These are phyloP conservation scores for Notoglanidium macrostoma DNA, from an alignment of 2,797 vertebrate species.

Conservation along the genomic window DNA sequence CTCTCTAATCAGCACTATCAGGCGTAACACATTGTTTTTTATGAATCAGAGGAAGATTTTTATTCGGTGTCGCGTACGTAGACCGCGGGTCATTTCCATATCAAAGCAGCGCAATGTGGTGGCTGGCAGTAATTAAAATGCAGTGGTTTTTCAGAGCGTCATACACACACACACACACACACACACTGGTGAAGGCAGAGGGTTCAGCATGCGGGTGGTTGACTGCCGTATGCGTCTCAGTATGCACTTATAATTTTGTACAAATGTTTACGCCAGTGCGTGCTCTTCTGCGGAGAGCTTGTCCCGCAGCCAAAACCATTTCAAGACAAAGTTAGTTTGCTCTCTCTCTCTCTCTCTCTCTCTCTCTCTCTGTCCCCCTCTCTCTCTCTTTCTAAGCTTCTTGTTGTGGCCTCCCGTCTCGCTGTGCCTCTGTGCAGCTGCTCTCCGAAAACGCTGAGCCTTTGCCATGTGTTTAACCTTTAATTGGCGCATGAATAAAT, in stretches of 20 bases:
- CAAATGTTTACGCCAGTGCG: constrained; percentile 87
- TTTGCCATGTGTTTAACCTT: constrained; percentile 57
- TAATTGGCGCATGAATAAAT: constrained; percentile 61
- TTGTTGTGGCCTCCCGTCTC: constrained; percentile 84
- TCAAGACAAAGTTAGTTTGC: constrained; percentile 84
- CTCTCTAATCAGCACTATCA: constrained; percentile 81
- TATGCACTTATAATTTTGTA: constrained; percentile 88
- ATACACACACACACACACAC: constrained; percentile 2
- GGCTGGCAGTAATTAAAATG: constrained; percentile 98
- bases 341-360: constrained; percentile 60
- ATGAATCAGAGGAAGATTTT: constrained; percentile 94
- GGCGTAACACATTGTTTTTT: constrained; percentile 92
- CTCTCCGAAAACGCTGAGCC: constrained; percentile 70
- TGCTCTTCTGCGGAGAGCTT: constrained; percentile 86
- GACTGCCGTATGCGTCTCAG: constrained; percentile 83
- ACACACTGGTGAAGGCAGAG: constrained; percentile 61
- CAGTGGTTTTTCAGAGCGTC: constrained; percentile 85
- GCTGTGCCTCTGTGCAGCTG: constrained; percentile 75
- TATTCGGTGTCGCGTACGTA: constrained; percentile 84
- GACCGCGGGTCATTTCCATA: constrained; percentile 94
- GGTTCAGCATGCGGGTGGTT: constrained; percentile 83
- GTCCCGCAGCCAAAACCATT: constrained; percentile 83
- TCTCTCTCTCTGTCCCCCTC: constrained; percentile 59
- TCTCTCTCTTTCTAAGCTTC: constrained; percentile 68
- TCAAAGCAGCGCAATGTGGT: constrained; percentile 92